Evolutionary conservation across 2,888 invertebrate genomes (phyloP), one percentile per base, ranked within the genome.

Genomic region (Lampropteryx suffumata): DNA sequence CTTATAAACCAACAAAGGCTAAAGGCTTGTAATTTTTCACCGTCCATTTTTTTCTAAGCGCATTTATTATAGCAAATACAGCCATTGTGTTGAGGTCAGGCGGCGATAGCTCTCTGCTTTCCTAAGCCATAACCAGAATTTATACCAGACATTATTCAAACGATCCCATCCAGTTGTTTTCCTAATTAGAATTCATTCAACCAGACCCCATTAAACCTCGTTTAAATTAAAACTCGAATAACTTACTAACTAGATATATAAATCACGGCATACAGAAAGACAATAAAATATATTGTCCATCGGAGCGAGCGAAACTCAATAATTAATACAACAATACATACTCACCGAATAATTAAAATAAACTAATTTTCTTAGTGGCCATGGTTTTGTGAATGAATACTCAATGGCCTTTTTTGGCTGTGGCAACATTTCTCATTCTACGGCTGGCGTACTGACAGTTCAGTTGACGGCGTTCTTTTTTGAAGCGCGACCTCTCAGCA

Each of bases 171-270:
- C 76, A 79, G 78, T 85, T 87, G 87, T 89, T 89, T 88, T 87
- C 82, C 81, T 88, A 88, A 90, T 90, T 88, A 90, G 84, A 89
- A 89, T 69, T 85, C 89, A 90, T 90, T 90, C 90, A 90, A 73
- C 65, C 80, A 78, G 73, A 81, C 71, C 84, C 88, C 87, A 89
- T 90, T 90, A 89, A 89, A 89, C 82, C 82, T 79, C 82, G 82
- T 83, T 85, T 84, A 90, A 90, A 90, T 89, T 89, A 89, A 90
- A 90, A 89, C 78, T 84, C 81, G 70, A 89, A 89, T 89, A 89
- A 90, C 87, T 89, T 88, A 89, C 89, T 89, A 90, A 90, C 89
- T 90, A 89, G 88, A 83, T 66, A 61, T 84, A 89, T 90, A 90
- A 90, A 90, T 90, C 90, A 88, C 71, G 64, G 56, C 67, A 68